Percentiles rank a stretch among this genome's conserved stretches.
Conservation (phyloP, 2,797 vertebrate species). For the Falco rusticolus region DNA sequence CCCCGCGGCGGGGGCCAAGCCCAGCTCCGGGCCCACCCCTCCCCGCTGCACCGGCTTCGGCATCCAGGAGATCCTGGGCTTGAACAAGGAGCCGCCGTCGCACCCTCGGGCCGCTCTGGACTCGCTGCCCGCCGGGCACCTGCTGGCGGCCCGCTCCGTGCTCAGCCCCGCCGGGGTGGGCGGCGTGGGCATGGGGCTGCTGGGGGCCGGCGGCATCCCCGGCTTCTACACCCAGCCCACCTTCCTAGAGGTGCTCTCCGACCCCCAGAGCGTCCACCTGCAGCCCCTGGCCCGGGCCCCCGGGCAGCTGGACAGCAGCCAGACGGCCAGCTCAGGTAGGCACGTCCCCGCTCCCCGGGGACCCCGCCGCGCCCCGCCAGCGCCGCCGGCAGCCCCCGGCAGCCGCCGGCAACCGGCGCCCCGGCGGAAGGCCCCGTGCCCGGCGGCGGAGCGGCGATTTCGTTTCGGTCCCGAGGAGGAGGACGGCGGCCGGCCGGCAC, state of each 20-base stretch:
- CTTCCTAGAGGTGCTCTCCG: constrained; percentile 93
- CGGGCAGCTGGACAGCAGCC: constrained; percentile 86
- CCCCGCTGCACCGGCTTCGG: constrained; percentile 95
- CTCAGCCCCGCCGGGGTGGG: constrained; percentile 88
- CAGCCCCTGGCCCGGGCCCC: constrained; percentile 86
- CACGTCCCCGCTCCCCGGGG: constrained; percentile 11
- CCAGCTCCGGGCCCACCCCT: constrained; percentile 76
- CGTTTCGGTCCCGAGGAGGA: not conserved
- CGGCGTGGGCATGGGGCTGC: constrained; percentile 90
- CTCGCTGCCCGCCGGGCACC: constrained; percentile 87
- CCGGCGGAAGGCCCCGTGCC: not conserved
- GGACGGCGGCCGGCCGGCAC: not conserved
- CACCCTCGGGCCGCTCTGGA: constrained; percentile 83
- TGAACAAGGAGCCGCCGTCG: constrained; percentile 93
- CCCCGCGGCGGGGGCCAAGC: constrained; percentile 71
- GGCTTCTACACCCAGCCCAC: constrained; percentile 94
- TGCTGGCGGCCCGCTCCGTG: constrained; percentile 91
- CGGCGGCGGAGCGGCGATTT: not conserved
- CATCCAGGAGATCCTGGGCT: constrained; percentile 96
- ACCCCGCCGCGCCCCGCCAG: not conserved
- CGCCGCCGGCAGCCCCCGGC: not conserved
- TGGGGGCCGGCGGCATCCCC: constrained; percentile 89
- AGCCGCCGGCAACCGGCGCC: not conserved
- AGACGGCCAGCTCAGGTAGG: constrained; percentile 95
- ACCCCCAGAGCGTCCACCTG: constrained; percentile 89